Evolutionary conservation across 2,888 invertebrate genomes (phyloP), one percentile per base, ranked within the genome.

Genomic region (Taenaris catops): DNA sequence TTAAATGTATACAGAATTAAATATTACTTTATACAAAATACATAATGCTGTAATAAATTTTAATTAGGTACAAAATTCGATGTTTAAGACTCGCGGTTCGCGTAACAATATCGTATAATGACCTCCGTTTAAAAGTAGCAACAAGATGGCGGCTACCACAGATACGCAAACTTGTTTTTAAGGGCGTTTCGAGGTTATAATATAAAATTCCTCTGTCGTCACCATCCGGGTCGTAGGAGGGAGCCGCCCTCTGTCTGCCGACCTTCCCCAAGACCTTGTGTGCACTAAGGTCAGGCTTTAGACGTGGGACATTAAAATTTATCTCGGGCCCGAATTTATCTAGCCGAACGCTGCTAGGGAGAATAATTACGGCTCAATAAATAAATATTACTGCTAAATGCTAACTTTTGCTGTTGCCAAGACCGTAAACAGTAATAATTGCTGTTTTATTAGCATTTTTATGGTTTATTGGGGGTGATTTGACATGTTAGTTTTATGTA

Each of bases 141-240:
- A 45, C 51, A 48, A 45, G 41, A 46, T 42, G 43, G 44, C 42
- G 28, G 40, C 28, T 35, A 28, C 26, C 25, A 40, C 26, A 43
- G 48, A 48, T 51, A 51, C 46, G 33, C 46, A 48, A 56, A 53
- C 56, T 52, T 48, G 55, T 56, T 55, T 49, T 48, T 49, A 53
- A 79, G 78, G 79, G 53, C 75, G 74, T 76, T 73, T 78, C 65
- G 76, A 81, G 79, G 80, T 80, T 72, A 67, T 73, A 69, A 71
- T 67, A 70, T 66, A 73, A 74, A 73, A 71, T 66, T 48, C 54
- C 59, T 63, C 56, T 53, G 53, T 42, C 58, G 58, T 56, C 69
- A 62, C 68, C 72, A 74, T 63, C 57, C 29, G 41, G 17, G 44
- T 38, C 18, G 45, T 36, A 41, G 57, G 57, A 55, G 45, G 50